phyloP scores from a whole-genome alignment of 1,140 invertebrate genomes.

The Listronotus bonariensis region DNA sequence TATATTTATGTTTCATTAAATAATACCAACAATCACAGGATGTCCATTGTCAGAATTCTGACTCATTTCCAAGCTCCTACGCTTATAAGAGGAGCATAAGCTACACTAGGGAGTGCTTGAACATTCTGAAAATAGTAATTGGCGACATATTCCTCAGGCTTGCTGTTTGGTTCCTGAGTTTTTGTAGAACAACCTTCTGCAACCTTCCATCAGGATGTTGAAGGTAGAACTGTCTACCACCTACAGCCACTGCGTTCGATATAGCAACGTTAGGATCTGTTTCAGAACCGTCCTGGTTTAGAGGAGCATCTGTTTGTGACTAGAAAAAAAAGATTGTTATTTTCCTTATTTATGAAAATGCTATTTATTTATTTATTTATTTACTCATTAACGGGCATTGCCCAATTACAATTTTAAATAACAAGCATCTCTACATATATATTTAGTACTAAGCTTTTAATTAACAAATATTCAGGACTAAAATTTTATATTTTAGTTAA shows the following conservation, averaged over 20 bases:
- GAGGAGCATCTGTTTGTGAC: background rate
- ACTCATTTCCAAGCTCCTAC: slow-evolving; percentile 11
- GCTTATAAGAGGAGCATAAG: slow-evolving; percentile 34
- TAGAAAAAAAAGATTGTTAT: background rate
- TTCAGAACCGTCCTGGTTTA: slow-evolving; percentile 3
- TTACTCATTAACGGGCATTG: too few relatives aligned
- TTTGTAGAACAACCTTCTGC: slow-evolving; percentile 36
- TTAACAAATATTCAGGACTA: too few relatives aligned
- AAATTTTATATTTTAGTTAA: background rate
- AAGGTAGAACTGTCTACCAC: slow-evolving; percentile 26
- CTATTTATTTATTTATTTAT: too few relatives aligned
- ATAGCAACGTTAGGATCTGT: slow-evolving; percentile 32
- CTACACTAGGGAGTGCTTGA: slow-evolving; percentile 29
- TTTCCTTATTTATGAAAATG: too few relatives aligned
- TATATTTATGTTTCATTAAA: too few relatives aligned
- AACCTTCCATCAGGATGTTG: slow-evolving; percentile 39
- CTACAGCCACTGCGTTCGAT: slow-evolving; percentile 32
- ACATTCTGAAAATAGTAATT: slow-evolving; percentile 42
- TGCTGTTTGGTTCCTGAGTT: slow-evolving; percentile 27
- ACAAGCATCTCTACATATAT: too few relatives aligned
- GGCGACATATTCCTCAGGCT: slow-evolving; percentile 35
- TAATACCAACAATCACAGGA: too few relatives aligned
- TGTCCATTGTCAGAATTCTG: too few relatives aligned
- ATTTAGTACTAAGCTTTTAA: too few relatives aligned
- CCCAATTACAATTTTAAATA: too few relatives aligned